phyloP scores from a whole-genome alignment of 2,888 invertebrate species.

The Andrena chrysosceles region DNA sequence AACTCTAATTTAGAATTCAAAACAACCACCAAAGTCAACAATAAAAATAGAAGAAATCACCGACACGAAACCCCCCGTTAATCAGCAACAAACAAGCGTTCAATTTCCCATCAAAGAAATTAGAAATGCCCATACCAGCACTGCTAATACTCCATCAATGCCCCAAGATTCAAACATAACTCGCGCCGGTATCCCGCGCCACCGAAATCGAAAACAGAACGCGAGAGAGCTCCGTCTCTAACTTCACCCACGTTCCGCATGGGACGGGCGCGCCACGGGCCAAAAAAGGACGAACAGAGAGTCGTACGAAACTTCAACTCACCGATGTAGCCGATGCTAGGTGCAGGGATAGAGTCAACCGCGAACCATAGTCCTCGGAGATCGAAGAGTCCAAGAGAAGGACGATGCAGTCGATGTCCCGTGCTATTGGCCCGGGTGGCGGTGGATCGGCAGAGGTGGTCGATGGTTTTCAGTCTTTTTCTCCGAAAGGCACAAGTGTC shows the following conservation, averaged over 20 bases:
- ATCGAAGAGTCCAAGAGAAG: not conserved
- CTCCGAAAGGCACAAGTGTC: slow-evolving; percentile 67
- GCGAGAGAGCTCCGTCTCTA: not conserved
- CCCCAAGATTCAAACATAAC: not conserved
- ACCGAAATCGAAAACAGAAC: slow-evolving; percentile 2
- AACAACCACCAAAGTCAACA: no score
- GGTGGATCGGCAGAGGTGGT: not conserved
- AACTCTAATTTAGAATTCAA: no score
- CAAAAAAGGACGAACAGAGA: not conserved
- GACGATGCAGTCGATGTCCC: not conserved
- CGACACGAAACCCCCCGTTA: no score
- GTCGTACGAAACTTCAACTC: slow-evolving; percentile 20
- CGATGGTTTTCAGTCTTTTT: slow-evolving; percentile 39
- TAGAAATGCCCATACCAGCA: not conserved
- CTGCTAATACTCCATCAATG: not conserved
- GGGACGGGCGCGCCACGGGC: not conserved
- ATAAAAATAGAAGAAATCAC: no score
- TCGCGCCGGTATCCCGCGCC: not conserved
- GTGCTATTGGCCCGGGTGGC: not conserved
- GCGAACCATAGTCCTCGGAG: slow-evolving; percentile 21
- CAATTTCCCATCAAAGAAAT: no score
- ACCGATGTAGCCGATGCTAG: slow-evolving; percentile 25
- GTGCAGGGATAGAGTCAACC: slow-evolving; percentile 13
- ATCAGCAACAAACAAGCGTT: no score
- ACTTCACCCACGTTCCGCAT: not conserved